phyloP scores from a whole-genome alignment of 2,888 invertebrate genomes.

The Odontocerum albicorne region DNA sequence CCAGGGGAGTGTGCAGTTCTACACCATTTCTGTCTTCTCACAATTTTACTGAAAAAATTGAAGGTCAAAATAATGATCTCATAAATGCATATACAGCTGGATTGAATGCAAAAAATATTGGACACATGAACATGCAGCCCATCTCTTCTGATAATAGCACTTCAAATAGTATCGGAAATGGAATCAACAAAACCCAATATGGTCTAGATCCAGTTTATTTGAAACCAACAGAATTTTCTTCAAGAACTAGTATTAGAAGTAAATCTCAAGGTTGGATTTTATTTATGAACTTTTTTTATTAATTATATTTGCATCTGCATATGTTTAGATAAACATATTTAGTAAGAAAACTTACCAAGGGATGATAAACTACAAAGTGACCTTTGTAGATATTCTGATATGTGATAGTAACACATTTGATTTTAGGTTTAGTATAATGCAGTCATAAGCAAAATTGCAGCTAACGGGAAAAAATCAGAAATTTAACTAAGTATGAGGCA shows the following conservation, averaged over 20 bases:
- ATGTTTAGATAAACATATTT: no score
- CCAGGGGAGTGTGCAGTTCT: conserved; percentile 22
- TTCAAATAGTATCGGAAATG: not conserved
- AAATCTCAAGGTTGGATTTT: conserved; percentile 31
- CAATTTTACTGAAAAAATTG: conserved; percentile 11
- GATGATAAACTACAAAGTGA: no score
- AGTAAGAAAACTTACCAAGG: no score
- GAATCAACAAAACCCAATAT: not conserved
- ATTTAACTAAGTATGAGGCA: no score
- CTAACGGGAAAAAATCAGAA: no score
- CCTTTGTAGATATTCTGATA: no score
- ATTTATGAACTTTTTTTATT: no score
- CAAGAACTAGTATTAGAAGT: conserved; percentile 12
- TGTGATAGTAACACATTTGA: no score
- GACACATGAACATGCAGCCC: not conserved
- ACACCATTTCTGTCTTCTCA: conserved; percentile 26
- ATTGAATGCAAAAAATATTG: conserved; percentile 4
- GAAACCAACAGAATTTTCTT: conserved; percentile 16
- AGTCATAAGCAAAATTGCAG: no score
- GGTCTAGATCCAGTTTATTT: conserved; percentile 32
- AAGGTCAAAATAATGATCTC: conserved; percentile 23
- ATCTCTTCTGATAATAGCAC: conserved; percentile 5
- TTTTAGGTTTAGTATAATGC: no score
- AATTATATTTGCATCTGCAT: no score
- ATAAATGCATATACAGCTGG: conserved; percentile 21